Evolutionary conservation across 2,113 vertebrate genomes (phyloP), one percentile per base, ranked within the genome.

Genomic region (Erythrocercus mccallii): DNA sequence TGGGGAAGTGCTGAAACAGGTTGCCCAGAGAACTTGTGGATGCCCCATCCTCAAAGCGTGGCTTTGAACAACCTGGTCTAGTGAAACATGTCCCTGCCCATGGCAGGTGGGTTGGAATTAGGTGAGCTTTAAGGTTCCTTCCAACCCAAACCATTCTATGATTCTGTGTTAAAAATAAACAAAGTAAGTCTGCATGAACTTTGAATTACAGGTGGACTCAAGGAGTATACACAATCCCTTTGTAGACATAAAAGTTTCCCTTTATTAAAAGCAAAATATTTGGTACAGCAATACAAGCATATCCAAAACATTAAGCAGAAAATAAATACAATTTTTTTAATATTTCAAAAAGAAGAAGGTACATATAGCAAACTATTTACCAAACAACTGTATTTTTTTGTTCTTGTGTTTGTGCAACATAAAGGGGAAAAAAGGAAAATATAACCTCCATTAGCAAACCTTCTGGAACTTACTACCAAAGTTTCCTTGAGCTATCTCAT

Each of bases 1-100:
- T 61, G 21, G 12, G 19, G 30, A 76, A 38, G 40, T 40, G 24
- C 38, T 60, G 19, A 66, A 66, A 66, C 7, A 45, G 19, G 38
- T 6, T 51, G 33, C n/a, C 28, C 9, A 53, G 30, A 53, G n/a
- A 68, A 15, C 20, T 21, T 74, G 38, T 25, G 53, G 53, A 22
- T 45, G 24, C 7, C 14, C 47, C n/a, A 35, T 40, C n/a, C n/a
- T 47, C 3, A 23, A 61, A 76, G 11, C 12, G 16, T 25, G 35
- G 18, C 54, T 54, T 47, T 61, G 30, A 54, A 30, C 21, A 76
- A 27, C 25, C 4, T 23, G 25, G 11, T 61, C 47, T 35, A 23
- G 40, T 40, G 47, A 31, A 35, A 82, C 0, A 0, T 38, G 27
- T 16, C 31, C 31, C 42, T 50, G 10, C 6, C 25, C 8, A 11